Evolutionary conservation across 2,888 invertebrate species (phyloP).

Genomic region (Sympetrum striolatum): DNA sequence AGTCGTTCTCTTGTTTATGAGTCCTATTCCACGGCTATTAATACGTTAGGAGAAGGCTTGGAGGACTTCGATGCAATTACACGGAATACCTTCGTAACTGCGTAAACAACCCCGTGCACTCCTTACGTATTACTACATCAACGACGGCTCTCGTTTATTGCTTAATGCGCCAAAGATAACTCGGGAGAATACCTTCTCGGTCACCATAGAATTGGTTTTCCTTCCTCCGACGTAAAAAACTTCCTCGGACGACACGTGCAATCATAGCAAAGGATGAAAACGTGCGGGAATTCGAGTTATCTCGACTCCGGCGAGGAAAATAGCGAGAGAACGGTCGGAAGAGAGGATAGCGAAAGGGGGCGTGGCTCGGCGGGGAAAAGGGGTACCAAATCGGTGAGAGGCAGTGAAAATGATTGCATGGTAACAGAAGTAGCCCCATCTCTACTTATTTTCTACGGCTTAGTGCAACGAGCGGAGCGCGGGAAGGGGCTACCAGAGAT

Average conservation of each 20-base stretch:
- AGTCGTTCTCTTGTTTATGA: too few species aligned
- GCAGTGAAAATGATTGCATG: neutral
- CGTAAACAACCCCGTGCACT: too few species aligned
- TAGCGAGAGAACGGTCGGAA: neutral
- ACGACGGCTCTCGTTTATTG: too few species aligned
- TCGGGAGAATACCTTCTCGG: too few species aligned
- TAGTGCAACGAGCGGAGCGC: neutral
- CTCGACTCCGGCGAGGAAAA: too few species aligned
- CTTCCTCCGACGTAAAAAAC: neutral
- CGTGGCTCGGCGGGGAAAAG: neutral
- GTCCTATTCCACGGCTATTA: too few species aligned
- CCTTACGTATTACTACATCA: too few species aligned
- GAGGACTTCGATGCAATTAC: too few species aligned
- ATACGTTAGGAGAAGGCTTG: too few species aligned
- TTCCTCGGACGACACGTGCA: neutral
- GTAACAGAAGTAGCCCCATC: neutral
- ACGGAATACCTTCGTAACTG: too few species aligned
- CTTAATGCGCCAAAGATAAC: too few species aligned
- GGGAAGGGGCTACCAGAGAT: neutral
- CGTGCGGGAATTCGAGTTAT: too few species aligned
- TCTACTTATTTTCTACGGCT: neutral
- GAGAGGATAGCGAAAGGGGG: neutral
- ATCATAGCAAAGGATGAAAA: neutral
- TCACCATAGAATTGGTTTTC: neutral
- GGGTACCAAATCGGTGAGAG: neutral